Conservation (phyloP, 2,797 vertebrate species). For the Tolypeutes matacus region DNA sequence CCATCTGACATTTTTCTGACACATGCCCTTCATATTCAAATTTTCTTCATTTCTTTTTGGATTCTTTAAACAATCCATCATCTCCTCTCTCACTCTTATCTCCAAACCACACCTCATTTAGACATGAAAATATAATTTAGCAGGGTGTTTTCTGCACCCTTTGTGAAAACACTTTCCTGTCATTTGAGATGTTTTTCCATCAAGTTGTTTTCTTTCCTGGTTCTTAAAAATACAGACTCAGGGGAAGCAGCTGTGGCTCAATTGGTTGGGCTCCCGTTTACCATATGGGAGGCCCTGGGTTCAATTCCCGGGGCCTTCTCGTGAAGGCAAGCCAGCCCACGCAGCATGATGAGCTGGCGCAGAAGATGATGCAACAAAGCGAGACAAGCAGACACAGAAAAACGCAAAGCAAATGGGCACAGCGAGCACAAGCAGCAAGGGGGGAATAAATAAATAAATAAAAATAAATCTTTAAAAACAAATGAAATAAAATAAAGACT, state of each 20-base stretch:
- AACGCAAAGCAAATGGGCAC: too few species aligned
- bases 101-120: background rate
- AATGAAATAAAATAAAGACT: slow-evolving; percentile 46
- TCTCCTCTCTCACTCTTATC: background rate
- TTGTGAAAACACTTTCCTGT: slow-evolving; percentile 8
- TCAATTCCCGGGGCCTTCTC: too few species aligned
- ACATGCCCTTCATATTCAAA: background rate
- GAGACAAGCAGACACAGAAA: too few species aligned
- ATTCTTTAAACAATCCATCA: background rate
- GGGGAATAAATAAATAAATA: too few species aligned
- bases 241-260: too few species aligned
- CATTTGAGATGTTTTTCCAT: background rate
- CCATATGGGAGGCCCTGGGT: too few species aligned
- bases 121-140: background rate
- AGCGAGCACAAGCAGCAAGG: too few species aligned
- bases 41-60: slow-evolving; percentile 23
- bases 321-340: too few species aligned
- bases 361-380: too few species aligned
- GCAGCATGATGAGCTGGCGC: too few species aligned
- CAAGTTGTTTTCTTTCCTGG: background rate
- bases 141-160: background rate
- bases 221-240: slow-evolving; percentile 35
- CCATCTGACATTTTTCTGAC: slow-evolving; percentile 33
- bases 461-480: too few species aligned
- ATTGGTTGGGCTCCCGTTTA: too few species aligned